A percentile compares a stretch with the other conserved stretches of the same genome.
phyloP scores from a whole-genome alignment of 2,113 vertebrate species.

The Taxidea taxus region DNA sequence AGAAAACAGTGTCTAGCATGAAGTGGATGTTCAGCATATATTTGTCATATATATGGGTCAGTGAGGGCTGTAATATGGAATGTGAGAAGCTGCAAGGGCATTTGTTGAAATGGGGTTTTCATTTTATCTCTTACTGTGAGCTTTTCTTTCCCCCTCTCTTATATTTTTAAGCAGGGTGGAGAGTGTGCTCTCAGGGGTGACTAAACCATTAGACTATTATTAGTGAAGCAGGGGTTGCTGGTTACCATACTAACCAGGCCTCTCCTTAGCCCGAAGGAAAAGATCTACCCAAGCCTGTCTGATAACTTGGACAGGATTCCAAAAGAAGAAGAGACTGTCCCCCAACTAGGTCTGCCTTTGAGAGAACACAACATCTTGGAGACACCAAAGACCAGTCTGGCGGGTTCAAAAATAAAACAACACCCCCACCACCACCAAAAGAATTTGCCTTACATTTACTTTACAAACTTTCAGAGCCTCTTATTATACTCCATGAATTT shows the following conservation, averaged over 20 bases:
- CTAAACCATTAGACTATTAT: slow-evolving; percentile 28
- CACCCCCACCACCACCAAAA: rapidly evolving
- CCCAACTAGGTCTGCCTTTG: not conserved
- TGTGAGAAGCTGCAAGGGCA: not conserved
- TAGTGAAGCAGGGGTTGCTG: not conserved
- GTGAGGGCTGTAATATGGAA: not conserved
- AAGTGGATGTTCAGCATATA: not conserved
- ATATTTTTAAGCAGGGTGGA: not conserved
- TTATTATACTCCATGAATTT: not conserved
- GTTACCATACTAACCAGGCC: not conserved
- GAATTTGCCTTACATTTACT: not conserved
- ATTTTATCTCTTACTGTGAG: not conserved
- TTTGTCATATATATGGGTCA: not conserved
- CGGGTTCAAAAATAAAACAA: not conserved
- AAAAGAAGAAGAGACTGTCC: not conserved
- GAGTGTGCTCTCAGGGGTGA: not conserved
- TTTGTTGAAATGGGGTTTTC: not conserved
- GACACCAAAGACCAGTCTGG: not conserved
- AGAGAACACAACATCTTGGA: not conserved
- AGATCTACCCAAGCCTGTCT: not conserved
- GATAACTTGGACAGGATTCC: not conserved
- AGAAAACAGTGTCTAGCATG: not conserved
- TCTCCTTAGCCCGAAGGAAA: not conserved
- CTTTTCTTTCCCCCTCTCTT: not conserved
- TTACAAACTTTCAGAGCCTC: not conserved